Evolutionary conservation across 2,888 invertebrate species (phyloP).

Genomic region (Eucera pruinosa): DNA sequence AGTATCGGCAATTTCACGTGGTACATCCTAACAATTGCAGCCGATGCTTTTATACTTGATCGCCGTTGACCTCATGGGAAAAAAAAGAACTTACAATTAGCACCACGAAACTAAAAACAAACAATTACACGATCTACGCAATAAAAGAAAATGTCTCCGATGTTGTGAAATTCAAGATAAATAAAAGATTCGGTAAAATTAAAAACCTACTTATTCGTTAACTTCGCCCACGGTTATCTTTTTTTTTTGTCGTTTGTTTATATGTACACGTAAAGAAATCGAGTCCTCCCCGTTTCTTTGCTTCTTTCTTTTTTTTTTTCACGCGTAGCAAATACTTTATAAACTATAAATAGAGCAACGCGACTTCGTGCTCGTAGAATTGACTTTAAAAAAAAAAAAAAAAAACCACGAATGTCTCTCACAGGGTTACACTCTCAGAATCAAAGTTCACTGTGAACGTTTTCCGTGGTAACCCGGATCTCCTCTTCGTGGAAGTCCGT

Average conservation of each 20-base stretch:
- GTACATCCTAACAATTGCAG: not conserved
- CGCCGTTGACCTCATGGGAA: not conserved
- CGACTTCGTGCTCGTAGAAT: not conserved
- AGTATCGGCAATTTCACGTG: too few species aligned
- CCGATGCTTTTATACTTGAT: not conserved
- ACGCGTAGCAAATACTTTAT: not conserved
- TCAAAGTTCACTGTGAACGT: constrained; percentile 92
- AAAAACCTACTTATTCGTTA: constrained; percentile 8
- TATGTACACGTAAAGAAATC: constrained; percentile 37
- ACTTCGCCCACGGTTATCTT: constrained; percentile 3
- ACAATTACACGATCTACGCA: not conserved
- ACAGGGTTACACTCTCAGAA: constrained; percentile 38
- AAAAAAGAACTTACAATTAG: not conserved
- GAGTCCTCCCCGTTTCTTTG: not conserved
- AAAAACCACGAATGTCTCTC: constrained; percentile 48
- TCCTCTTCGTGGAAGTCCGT: constrained; percentile 93
- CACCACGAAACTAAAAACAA: not conserved
- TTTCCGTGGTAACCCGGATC: constrained; percentile 92
- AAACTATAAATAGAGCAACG: not conserved
- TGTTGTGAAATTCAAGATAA: constrained; percentile 7
- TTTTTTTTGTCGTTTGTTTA: too few species aligned
- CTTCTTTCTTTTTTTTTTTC: not conserved
- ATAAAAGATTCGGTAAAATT: constrained; percentile 7
- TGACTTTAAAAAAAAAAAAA: constrained; percentile 16
- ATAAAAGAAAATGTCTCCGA: not conserved